Base-by-base conservation (phyloP, 2,113 vertebrate genomes). In the Apteryx mantelli region DNA sequence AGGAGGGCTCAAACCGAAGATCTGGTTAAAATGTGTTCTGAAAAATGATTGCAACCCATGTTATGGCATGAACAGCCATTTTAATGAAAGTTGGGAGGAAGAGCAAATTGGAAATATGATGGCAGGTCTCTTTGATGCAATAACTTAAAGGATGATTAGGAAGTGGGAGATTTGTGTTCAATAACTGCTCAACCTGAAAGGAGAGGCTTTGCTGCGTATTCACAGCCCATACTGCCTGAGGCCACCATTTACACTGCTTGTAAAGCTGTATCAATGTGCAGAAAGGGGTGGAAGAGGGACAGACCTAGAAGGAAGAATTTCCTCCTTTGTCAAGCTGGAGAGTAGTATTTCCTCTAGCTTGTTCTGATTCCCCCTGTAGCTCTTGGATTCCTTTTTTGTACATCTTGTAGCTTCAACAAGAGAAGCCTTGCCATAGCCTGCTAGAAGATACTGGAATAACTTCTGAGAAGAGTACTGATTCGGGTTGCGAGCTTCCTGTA, bases 21-120 rank as follows among this genome's bases (percentile, higher is more conserved):
- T 16, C 16, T 32, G 30, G 28, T 58, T 58, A 32, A 16, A 58
- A 17, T 30, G 32, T 58, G 56, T 32, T 58, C 56, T 32, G 30
- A 30, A 56, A 30, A 30, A 56, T 56, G 55, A 48, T 18, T 7
- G n/a, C 32, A 53, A 22, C 42, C 38, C 0, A 0, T 0, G 1
- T 32, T 60, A 15, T 28, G 64, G 32, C 7, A 46, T 61, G 65
- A 74, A 36, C 20, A 88, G 4, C 16, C 32, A 11, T 87, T 63
- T 12, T 38, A 55, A 22, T 12, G 28, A 8, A 70, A 81, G n/a
- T 9, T 46, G 50, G 13, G n/a, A 73, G 56, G 28, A 84, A 52
- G 6, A 65, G 18, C 70, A 28, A 66, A 19, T 38, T 73, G 75
- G 34, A 80, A 76, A 74, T 17, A 21, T 1, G 4, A 32, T 32